A percentile compares a stretch with the other conserved stretches of the same genome.
Conservation (phyloP, 1,140 invertebrate genomes). For the Temnothorax nylanderi region DNA sequence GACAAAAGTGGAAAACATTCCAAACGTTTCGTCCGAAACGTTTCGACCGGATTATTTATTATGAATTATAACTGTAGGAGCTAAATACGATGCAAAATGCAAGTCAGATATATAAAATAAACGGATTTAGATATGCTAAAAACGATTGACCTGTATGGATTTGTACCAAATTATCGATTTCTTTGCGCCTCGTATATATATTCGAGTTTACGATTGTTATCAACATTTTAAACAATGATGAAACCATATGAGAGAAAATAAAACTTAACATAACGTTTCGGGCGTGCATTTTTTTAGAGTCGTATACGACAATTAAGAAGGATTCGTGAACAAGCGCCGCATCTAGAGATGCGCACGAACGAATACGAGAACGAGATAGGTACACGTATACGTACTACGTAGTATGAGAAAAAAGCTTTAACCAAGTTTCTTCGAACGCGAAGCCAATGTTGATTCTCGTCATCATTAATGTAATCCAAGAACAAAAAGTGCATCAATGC, state of each 20-base stretch:
- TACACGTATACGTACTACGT: too few relatives aligned
- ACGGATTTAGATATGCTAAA: background rate
- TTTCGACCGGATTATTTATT: background rate
- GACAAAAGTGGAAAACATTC: too few relatives aligned
- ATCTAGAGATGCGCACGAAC: too few relatives aligned
- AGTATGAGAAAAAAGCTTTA: background rate
- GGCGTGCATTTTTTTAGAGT: too few relatives aligned
- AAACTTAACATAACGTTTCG: background rate
- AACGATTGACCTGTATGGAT: background rate
- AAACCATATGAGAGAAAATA: background rate
- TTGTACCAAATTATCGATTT: constrained; percentile 1
- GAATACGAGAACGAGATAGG: background rate
- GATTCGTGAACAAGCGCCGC: too few relatives aligned
- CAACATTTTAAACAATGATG: background rate
- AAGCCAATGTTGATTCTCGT: background rate
- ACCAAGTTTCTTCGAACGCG: constrained; percentile 1
- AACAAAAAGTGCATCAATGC: constrained; percentile 32
- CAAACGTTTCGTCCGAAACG: background rate
- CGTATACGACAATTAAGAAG: too few relatives aligned
- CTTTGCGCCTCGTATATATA: background rate
- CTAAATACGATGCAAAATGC: background rate
- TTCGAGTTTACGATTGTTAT: background rate
- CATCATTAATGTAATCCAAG: background rate
- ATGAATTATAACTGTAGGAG: background rate
- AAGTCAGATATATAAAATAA: background rate